Percentiles rank a stretch among this genome's conserved stretches.
Conservation (phyloP, 2,888 invertebrate genomes). For the Drosophila formosana region DNA sequence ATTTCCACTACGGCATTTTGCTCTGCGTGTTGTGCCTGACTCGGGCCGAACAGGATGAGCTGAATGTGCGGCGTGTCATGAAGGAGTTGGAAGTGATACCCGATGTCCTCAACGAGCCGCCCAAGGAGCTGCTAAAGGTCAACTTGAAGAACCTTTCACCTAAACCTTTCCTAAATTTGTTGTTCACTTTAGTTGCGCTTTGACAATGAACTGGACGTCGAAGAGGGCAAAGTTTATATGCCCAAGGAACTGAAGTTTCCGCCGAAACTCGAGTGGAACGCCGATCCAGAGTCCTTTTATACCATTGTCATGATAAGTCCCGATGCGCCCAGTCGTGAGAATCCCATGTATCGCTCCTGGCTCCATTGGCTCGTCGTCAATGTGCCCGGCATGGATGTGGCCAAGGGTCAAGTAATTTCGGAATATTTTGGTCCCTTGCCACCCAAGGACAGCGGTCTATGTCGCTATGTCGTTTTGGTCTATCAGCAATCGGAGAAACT, state of each 20-base stretch:
- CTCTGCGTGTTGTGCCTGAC: slow-evolving; percentile 20
- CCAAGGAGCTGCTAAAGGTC: slow-evolving; percentile 62
- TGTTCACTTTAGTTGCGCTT: slow-evolving; percentile 55
- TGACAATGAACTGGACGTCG: slow-evolving; percentile 85
- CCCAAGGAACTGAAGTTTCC: slow-evolving; percentile 86
- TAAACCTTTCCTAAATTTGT: neutral
- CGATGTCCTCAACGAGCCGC: slow-evolving; percentile 67
- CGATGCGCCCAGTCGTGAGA: slow-evolving; percentile 93
- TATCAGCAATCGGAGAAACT: slow-evolving; percentile 89
- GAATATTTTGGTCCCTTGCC: slow-evolving; percentile 94
- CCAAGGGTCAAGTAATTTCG: slow-evolving; percentile 90
- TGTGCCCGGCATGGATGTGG: slow-evolving; percentile 90
- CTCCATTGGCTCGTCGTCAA: slow-evolving; percentile 97
- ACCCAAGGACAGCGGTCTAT: slow-evolving; percentile 89
- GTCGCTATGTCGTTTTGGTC: slow-evolving; percentile 91
- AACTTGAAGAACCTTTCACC: rapidly evolving
- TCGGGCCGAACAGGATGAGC: slow-evolving; percentile 39
- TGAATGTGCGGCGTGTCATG: slow-evolving; percentile 58
- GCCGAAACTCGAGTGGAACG: slow-evolving; percentile 76
- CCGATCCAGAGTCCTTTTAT: slow-evolving; percentile 69
- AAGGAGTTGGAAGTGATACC: slow-evolving; percentile 69
- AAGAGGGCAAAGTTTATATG: slow-evolving; percentile 89
- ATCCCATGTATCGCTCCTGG: slow-evolving; percentile 94
- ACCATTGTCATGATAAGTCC: slow-evolving; percentile 87
- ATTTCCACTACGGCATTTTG: slow-evolving; percentile 21